A percentile compares a stretch with the other conserved stretches of the same genome.
Conservation (phyloP, 64 coral and sea anemone genomes). For the Montipora foliosa region DNA sequence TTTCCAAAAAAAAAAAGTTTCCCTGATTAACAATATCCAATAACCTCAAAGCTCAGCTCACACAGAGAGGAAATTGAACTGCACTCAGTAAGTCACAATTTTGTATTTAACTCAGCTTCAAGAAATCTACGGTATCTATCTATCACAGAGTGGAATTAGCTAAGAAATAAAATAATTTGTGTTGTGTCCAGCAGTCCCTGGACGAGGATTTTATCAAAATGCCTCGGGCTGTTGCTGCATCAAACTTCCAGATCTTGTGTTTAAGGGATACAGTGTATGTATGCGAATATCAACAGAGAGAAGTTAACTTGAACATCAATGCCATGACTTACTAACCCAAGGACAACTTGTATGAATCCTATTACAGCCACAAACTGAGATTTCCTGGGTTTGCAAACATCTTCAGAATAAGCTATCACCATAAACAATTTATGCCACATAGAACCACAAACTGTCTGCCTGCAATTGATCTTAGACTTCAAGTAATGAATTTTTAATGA, state of each 20-base stretch:
- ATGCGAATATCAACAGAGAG: conserved; percentile 12
- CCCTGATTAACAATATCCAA: neutral
- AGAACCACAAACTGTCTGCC: conserved; percentile 18
- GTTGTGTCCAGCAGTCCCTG: no score
- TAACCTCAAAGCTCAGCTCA: conserved; percentile 42
- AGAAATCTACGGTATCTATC: neutral
- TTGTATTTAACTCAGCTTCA: neutral
- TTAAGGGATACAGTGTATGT: neutral
- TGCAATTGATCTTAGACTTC: conserved; percentile 20
- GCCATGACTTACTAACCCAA: conserved; percentile 7
- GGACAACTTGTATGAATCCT: neutral
- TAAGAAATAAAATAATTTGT: conserved; percentile 2
- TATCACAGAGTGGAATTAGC: neutral
- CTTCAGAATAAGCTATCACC: conserved; percentile 12
- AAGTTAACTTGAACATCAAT: neutral
- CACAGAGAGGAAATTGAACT: conserved; percentile 31
- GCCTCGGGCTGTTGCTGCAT: neutral
- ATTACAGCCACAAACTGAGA: neutral
- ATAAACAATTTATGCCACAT: conserved; percentile 27
- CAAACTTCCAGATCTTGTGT: neutral
- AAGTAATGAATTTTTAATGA: conserved; percentile 57
- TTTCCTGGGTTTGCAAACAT: neutral
- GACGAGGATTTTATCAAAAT: neutral
- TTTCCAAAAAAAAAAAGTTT: neutral
- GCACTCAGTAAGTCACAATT: neutral